phyloP scores from a whole-genome alignment of 2,113 vertebrate species.

The Mus musculus region GRCm39 chr9:118974501-118975000 shows the following conservation, averaged over 20 bases:
- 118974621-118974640: neutral
- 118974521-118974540: neutral
- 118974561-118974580: too few species aligned
- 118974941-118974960: conserved; percentile 54
- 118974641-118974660: neutral
- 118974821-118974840: neutral
- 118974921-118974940: neutral
- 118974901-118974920: neutral
- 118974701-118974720: neutral
- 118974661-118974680: neutral
- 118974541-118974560: neutral
- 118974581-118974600: neutral
- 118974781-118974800: neutral
- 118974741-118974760: neutral
- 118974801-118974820: neutral
- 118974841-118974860: accelerated
- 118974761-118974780: neutral
- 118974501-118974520: neutral
- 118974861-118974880: neutral
- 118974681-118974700: neutral
- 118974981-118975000: neutral
- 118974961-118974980: neutral
- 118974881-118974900: too few species aligned
- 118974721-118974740: neutral
- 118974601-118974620: neutral